Evolutionary conservation across 2,888 invertebrate genomes (phyloP), one percentile per base, ranked within the genome.

Genomic region (Coremacera marginata): DNA sequence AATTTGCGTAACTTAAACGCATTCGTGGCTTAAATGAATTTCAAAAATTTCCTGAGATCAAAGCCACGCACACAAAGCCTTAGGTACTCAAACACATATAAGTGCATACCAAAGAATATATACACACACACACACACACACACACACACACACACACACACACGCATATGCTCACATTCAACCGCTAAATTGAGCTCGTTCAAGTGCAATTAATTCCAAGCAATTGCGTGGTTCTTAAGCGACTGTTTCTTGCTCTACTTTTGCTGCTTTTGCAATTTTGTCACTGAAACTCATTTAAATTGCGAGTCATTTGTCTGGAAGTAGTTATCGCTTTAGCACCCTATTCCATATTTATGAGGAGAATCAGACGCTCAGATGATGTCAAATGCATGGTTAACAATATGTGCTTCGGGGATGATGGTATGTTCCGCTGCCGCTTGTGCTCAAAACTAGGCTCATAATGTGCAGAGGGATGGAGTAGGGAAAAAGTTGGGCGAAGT

Each of bases 281-380:
- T 25, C 60, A 60, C 14, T 27, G 14, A 44, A 44, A 44, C 44
- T 44, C 44, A 44, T 44, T 44, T 44, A 44, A 44, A 44, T 63
- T 63, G 31, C 37, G n/a, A 37, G 84, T 85, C 84, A 84, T 85
- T 84, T 86, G 78, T 85, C 83, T 83, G 86, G 81, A 85, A 86
- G 82, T 82, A 84, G 83, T 83, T 83, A 82, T 80, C 84, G 82
- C 83, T 83, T 84, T 84, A 84, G 82, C 81, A 80, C 68, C 77
- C 80, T 25, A 22, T 25, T 14, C 57, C 57, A 60, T 44, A 44
- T 11, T 31, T 31, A 11, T 44, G 44, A 14, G 14, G 2, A 44
- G 11, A 14, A 1, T 44, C 11, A 44, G 14, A 44, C 44, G 44
- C 44, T 44, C 2, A 44, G 44, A 44, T 14, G 44, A 44, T 44